Percentiles rank a stretch among this genome's conserved stretches.
These are phyloP conservation scores for Carpatolechia fugitivella DNA, from an alignment of 2,888 invertebrate genomes.

Conservation along the genomic window DNA sequence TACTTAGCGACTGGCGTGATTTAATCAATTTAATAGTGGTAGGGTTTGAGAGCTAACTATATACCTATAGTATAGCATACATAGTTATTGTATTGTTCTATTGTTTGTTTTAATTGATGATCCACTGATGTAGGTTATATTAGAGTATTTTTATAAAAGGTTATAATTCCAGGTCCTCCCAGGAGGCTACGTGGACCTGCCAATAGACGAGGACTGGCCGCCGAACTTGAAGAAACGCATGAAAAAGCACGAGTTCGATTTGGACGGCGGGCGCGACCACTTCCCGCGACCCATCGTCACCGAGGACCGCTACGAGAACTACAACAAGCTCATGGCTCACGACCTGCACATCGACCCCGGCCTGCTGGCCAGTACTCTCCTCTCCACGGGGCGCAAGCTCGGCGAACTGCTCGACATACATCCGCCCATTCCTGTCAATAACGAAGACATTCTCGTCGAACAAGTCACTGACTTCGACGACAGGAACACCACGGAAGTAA, in stretches of 20 bases:
- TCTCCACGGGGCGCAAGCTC: slow-evolving; percentile 61
- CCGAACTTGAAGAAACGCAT: slow-evolving; percentile 72
- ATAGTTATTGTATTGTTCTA: too few species aligned
- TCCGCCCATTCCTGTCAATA: slow-evolving; percentile 63
- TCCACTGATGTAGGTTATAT: too few species aligned
- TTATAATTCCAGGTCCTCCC: slow-evolving; percentile 32
- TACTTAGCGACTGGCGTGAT: too few species aligned
- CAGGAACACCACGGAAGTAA: slow-evolving; percentile 59
- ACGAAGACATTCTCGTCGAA: slow-evolving; percentile 62
- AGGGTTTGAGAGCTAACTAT: too few species aligned
- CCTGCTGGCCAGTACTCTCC: slow-evolving; percentile 53
- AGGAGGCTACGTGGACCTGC: slow-evolving; percentile 76
- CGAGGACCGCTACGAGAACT: slow-evolving; percentile 49
- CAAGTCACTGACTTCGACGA: slow-evolving; percentile 64
- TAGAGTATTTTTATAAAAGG: too few species aligned
- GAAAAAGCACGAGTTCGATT: slow-evolving; percentile 70
- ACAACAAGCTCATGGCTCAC: slow-evolving; percentile 44
- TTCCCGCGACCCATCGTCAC: background rate
- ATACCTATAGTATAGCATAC: too few species aligned
- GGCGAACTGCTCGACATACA: slow-evolving; percentile 60
- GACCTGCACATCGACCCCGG: slow-evolving; percentile 38
- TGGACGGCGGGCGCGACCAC: slow-evolving; percentile 60
- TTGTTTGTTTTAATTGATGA: too few species aligned
- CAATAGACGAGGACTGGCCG: slow-evolving; percentile 81
- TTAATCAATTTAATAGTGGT: too few species aligned